These are phyloP conservation scores for Reticulitermes lucifugus DNA, from an alignment of 2,888 invertebrate species.

Conservation along the genomic window DNA sequence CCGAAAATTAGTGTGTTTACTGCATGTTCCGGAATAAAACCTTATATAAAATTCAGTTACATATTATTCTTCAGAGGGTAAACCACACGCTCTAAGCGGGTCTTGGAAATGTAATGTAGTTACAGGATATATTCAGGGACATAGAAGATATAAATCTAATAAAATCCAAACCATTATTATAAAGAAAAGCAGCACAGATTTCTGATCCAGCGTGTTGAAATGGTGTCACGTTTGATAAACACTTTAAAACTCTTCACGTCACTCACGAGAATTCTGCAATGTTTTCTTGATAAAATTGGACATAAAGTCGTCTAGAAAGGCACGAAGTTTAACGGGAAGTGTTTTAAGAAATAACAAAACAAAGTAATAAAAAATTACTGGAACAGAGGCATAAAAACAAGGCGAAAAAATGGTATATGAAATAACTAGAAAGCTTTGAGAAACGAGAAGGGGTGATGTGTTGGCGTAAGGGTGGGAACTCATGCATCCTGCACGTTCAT, in stretches of 20 bases:
- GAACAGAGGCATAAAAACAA: neutral
- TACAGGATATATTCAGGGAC: too few relatives aligned
- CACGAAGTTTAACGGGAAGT: neutral
- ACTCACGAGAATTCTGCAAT: neutral
- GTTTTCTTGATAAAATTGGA: neutral
- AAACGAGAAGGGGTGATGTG: neutral
- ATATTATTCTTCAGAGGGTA: too few relatives aligned
- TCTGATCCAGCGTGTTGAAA: neutral
- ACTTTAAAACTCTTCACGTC: neutral
- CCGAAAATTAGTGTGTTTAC: too few relatives aligned
- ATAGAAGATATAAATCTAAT: too few relatives aligned
- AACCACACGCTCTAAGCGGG: too few relatives aligned
- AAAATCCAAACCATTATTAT: too few relatives aligned
- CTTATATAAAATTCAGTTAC: too few relatives aligned
- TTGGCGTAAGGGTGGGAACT: neutral
- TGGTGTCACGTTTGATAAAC: neutral
- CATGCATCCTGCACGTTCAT: constrained; percentile 31
- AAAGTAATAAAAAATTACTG: neutral
- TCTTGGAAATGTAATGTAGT: too few relatives aligned
- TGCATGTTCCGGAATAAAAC: too few relatives aligned
- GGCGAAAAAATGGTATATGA: neutral
- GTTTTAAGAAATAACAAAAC: neutral
- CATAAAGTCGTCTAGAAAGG: constrained; percentile 3
- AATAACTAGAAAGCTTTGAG: neutral
- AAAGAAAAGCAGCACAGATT: too few relatives aligned